Conservation (phyloP, 2,113 vertebrate genomes). For the Callospermophilus lateralis region DNA sequence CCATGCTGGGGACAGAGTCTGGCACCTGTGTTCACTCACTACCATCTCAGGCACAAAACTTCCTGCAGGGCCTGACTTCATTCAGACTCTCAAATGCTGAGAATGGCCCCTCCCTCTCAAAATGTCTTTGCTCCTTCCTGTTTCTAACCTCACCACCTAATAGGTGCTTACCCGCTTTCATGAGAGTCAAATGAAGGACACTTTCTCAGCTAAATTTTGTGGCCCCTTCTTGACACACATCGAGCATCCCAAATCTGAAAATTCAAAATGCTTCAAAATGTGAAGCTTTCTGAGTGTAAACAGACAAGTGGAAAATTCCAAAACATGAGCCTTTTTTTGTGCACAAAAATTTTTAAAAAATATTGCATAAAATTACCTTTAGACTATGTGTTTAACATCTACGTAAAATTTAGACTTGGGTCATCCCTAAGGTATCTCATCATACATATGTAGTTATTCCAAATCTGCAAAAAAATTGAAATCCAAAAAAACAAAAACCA, state of each 20-base stretch:
- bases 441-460: neutral
- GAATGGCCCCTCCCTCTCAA: neutral
- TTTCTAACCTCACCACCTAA: neutral
- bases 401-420: neutral
- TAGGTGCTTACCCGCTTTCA: neutral
- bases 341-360: neutral
- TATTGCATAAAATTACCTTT: neutral
- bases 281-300: neutral
- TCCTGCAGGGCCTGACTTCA: neutral
- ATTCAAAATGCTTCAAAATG: neutral
- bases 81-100: neutral
- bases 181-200: neutral
- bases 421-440: neutral
- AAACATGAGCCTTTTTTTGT: neutral
- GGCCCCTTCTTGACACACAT: neutral
- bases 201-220: neutral
- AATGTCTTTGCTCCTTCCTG: neutral
- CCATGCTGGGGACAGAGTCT: neutral
- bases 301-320: neutral
- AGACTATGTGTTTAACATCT: neutral
- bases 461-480: neutral
- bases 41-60: fast-evolving
- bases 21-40: neutral
- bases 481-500: neutral
- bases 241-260: neutral